A percentile compares a stretch with the other conserved stretches of the same genome.
Conservation (phyloP, 1,140 invertebrate species). For the Lordiphosa mommai region DNA sequence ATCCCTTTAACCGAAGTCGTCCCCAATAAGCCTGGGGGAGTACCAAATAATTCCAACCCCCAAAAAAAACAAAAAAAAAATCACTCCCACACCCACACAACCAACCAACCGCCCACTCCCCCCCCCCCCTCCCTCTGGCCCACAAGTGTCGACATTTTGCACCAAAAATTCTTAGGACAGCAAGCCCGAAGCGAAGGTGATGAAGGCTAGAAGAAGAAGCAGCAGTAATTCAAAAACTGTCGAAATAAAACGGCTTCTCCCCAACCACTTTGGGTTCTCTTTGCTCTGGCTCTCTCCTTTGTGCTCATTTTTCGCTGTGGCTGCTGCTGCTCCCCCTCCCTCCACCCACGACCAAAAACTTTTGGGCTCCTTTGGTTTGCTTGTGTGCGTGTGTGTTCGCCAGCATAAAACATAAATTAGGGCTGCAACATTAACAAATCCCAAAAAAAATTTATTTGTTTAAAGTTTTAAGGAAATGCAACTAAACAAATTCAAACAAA, state of each 20-base stretch:
- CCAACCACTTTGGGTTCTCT: constrained; percentile 8
- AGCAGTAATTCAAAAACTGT: constrained; percentile 67
- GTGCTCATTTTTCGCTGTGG: constrained; percentile 47
- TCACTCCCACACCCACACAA: constrained; percentile 21
- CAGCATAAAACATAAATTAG: constrained; percentile 9
- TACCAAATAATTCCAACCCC: constrained; percentile 54
- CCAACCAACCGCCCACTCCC: constrained; percentile 25
- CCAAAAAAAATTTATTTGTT: too few species aligned
- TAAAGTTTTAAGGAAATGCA: too few species aligned
- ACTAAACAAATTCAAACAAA: not conserved
- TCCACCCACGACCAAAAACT: constrained; percentile 11
- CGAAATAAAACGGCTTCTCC: constrained; percentile 70
- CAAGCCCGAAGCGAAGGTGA: not conserved
- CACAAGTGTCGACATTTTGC: constrained; percentile 11
- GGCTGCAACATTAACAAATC: not conserved
- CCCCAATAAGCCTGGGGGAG: constrained; percentile 7
- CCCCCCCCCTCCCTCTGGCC: constrained; percentile 8
- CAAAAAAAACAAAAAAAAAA: constrained; percentile 19
- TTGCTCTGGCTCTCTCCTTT: constrained; percentile 33
- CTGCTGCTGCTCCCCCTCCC: constrained; percentile 28
- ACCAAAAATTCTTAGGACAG: constrained; percentile 10
- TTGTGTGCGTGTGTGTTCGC: constrained; percentile 17
- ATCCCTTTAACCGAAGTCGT: constrained; percentile 37
- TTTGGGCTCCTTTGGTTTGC: constrained; percentile 24
- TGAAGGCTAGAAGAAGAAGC: constrained; percentile 9